These are phyloP conservation scores for Noctua janthe DNA, from an alignment of 2,888 invertebrate genomes.

Conservation along the genomic window DNA sequence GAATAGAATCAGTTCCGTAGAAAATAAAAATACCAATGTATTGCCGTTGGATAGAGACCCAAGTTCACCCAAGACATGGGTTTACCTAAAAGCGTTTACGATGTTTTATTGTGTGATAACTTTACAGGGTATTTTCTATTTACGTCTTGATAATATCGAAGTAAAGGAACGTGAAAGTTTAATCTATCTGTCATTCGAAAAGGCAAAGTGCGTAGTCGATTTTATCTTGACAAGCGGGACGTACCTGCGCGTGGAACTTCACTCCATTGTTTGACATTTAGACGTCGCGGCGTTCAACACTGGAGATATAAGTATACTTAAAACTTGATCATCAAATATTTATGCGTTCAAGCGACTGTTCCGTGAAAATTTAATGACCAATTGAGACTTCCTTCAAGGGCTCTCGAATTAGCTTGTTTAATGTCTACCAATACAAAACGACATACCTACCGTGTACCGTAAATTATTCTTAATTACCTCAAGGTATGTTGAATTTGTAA, in stretches of 20 bases:
- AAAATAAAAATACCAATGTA: constrained; percentile 54
- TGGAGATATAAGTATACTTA: constrained; percentile 54
- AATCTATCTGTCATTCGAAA: constrained; percentile 73
- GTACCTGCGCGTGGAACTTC: constrained; percentile 65
- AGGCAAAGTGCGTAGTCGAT: constrained; percentile 64
- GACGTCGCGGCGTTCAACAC: constrained; percentile 55
- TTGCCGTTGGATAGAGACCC: constrained; percentile 16
- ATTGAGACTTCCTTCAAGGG: constrained; percentile 48
- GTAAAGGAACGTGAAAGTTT: constrained; percentile 68
- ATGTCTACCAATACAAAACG: constrained; percentile 16
- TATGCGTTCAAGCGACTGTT: constrained; percentile 50
- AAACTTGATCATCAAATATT: constrained; percentile 65
- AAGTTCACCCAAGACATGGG: constrained; percentile 9
- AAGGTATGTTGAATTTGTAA: constrained; percentile 2
- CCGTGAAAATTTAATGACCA: constrained; percentile 59
- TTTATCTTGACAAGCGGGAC: constrained; percentile 73
- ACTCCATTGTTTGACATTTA: constrained; percentile 71
- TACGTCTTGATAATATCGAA: constrained; percentile 52
- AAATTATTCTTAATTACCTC: constrained; percentile 6
- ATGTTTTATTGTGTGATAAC: constrained; percentile 34
- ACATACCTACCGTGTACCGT: neutral
- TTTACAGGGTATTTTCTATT: constrained; percentile 42
- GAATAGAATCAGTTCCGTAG: constrained; percentile 46
- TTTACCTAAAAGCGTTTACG: constrained; percentile 22
- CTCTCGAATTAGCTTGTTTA: constrained; percentile 37